Percentiles rank a stretch among this genome's conserved stretches.
These are phyloP conservation scores for Drosophila borborema DNA, from an alignment of 2,888 invertebrate genomes.

Conservation along the genomic window DNA sequence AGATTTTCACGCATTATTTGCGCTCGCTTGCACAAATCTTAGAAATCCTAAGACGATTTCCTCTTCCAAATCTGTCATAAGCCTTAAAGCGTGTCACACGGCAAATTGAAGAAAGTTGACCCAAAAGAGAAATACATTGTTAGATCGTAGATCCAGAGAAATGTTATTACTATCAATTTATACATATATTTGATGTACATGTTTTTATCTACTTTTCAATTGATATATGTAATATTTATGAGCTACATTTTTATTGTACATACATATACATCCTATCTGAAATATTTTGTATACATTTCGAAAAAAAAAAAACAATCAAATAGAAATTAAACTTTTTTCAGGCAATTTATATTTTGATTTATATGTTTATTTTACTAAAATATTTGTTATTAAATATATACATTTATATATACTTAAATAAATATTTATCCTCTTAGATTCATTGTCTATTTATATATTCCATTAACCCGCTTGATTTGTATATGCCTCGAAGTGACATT, in stretches of 20 bases:
- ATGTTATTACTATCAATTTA: neutral
- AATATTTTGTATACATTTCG: too few relatives aligned
- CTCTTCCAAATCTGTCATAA: conserved; percentile 80
- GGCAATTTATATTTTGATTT: too few relatives aligned
- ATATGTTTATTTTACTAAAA: too few relatives aligned
- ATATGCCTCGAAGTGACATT: conserved; percentile 39
- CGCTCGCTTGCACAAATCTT: conserved; percentile 64
- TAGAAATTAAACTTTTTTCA: too few relatives aligned
- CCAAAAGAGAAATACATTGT: conserved; percentile 1
- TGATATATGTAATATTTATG: neutral
- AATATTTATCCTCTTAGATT: neutral
- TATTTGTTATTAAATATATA: too few relatives aligned
- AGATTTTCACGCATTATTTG: conserved; percentile 56
- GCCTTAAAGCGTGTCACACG: conserved; percentile 84
- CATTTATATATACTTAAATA: neutral
- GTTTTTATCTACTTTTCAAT: neutral
- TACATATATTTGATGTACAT: neutral
- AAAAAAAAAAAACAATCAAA: too few relatives aligned
- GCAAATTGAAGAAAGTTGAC: conserved; percentile 79
- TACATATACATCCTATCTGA: too few relatives aligned
- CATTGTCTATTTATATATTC: neutral
- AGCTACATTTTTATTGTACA: too few relatives aligned
- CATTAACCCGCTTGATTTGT: conserved; percentile 17
- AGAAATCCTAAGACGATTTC: conserved; percentile 67
- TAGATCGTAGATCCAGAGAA: too few relatives aligned